Conservation (phyloP, 2,113 vertebrate genomes). For the Notothenia rossii region DNA sequence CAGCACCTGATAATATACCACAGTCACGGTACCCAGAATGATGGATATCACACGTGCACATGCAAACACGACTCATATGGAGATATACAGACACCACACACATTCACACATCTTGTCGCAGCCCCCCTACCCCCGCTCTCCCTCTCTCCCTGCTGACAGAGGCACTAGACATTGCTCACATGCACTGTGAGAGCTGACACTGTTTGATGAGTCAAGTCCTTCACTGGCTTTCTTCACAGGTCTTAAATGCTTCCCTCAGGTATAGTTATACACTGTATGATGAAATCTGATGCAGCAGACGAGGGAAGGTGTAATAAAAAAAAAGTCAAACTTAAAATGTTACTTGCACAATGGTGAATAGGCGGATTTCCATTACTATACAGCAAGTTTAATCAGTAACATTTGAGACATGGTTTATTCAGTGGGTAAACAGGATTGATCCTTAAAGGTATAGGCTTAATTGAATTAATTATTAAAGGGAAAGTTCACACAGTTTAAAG, state of each 20-base stretch:
- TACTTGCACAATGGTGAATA: background rate
- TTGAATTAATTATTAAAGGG: background rate
- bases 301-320: background rate
- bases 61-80: background rate
- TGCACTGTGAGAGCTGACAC: conserved; percentile 13
- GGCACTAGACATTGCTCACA: conserved; percentile 24
- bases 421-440: background rate
- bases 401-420: background rate
- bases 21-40: background rate
- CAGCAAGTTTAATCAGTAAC: background rate
- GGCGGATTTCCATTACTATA: background rate
- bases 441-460: background rate
- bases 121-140: background rate
- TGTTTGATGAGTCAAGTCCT: conserved; percentile 42
- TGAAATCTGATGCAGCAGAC: conserved; percentile 19
- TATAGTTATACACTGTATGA: conserved; percentile 13
- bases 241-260: conserved; percentile 22
- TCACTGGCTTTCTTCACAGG: conserved; percentile 14
- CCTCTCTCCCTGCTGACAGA: conserved; percentile 15
- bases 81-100: background rate
- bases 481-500: too few species aligned
- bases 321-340: background rate
- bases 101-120: background rate
- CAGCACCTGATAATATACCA: conserved; percentile 16
- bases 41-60: background rate